Base-by-base conservation (phyloP, 2,797 vertebrate species). In the Allobates femoralis region DNA sequence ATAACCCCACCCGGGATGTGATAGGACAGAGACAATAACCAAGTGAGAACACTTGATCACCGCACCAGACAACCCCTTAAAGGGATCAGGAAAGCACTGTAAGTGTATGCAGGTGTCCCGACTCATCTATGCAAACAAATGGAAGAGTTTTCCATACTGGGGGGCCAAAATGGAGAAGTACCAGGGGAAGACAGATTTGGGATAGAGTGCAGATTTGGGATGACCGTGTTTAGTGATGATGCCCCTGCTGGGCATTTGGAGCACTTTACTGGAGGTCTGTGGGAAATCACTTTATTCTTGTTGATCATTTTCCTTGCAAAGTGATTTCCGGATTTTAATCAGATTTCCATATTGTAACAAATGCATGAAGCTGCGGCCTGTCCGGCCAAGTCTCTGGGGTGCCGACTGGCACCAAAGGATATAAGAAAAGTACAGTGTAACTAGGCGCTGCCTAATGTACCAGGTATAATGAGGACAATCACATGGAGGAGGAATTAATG, bases 231-330 rank as follows among this genome's bases (percentile, higher is more conserved):
- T 69, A 34, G 14, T 41, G 37, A 73, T n/a, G 21, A 89, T 30
- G 19, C n/a, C 81, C 90, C 91, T 85, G 89, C 71, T 0, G 41
- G 85, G 53, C 89, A 83, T 92, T 91, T 91, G 85, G 87, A 85
- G 82, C 84, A 89, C 92, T 89, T 86, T 79, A 53, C 5, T 84
- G 81, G 88, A 91, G 86, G 79, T 66, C 15, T 84, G 19, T 1
- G 53, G 21, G 19, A 69, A 10, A 14, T 28, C 55, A 15, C 11
- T 73, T 56, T 16, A 34, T 34, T 76, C 18, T 84, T 74, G 30
- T 23, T 41, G 56, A 60, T 66, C 14, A 2, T 5, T 80, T 71
- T 89, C 46, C 90, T 86, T 60, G 51, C 88, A 86, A 88, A 88
- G 76, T 88, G 71, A 84, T 73, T 90, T 71, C 87, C 15, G 79